Evolutionary conservation across 2,888 invertebrate species (phyloP), one percentile per base, ranked within the genome.

Genomic region (Sicus ferrugineus): DNA sequence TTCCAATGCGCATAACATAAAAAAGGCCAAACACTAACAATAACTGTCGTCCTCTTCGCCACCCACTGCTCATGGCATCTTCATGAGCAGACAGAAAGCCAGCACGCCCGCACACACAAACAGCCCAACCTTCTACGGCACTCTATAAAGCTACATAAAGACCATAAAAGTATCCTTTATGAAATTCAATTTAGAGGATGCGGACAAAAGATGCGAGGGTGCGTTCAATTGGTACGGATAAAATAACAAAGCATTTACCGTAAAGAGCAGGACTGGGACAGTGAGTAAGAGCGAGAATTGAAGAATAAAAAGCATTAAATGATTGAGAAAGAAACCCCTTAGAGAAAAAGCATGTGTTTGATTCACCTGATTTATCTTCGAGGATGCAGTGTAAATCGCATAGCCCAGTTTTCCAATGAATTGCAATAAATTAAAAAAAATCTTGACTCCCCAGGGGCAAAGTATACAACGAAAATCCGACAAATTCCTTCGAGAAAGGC

Each of bases 111-210:
- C 42, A 61, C 30, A 38, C 23, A 59, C 21, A 23, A 28, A 68
- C 21, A 69, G 21, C 38, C 52, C 26, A 61, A 52, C 61, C 30
- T 50, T 42, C 48, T 26, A 50, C 30, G 63, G 30, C 54, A 23
- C 48, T 26, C 14, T 54, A 71, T 75, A n/a, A n/a, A n/a, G n/a
- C n/a, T n/a, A 73, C 72, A 76, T 75, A 77, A 77, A 74, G 77
- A 73, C 73, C 73, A 76, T 74, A 74, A 74, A 75, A 75, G 74
- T 75, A 77, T 77, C 75, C 74, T 77, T 77, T 77, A 77, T 77
- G 76, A 76, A 78, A 78, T 75, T 78, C 75, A 75, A 76, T 77
- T 76, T 76, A 76, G 77, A 66, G 56, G n/a, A 66, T 66, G 28
- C 58, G 46, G 46, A 28, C 56, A 46, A 30, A 46, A 58, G 66